These are phyloP conservation scores for Neogale vison DNA, from an alignment of 2,113 vertebrate genomes.

Conservation along the genomic window DNA sequence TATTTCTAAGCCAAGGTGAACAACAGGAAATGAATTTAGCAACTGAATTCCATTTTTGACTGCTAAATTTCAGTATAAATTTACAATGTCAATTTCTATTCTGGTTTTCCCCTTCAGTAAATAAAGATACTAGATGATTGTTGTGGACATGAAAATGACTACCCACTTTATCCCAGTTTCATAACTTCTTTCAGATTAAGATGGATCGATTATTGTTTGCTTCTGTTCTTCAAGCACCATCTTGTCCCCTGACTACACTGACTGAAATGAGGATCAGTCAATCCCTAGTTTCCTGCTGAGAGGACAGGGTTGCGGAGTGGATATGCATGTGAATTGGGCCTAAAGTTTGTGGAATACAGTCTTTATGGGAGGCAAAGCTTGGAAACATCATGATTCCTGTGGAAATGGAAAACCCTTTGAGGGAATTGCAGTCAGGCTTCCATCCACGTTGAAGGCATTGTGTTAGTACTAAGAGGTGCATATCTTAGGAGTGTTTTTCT, in stretches of 20 bases:
- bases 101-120: neutral
- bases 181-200: neutral
- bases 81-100: neutral
- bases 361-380: neutral
- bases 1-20: neutral
- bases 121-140: neutral
- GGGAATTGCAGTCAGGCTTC: neutral
- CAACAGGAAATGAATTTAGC: neutral
- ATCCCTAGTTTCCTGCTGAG: neutral
- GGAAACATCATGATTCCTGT: neutral
- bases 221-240: neutral
- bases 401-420: neutral
- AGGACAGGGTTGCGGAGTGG: neutral
- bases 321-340: neutral
- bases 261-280: neutral
- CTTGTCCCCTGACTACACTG: neutral
- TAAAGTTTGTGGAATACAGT: neutral
- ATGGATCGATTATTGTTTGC: neutral
- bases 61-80: neutral
- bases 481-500: neutral
- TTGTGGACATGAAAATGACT: slow-evolving; percentile 8
- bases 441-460: neutral
- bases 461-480: neutral
- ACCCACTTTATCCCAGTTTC: neutral
- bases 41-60: neutral